phyloP scores from a whole-genome alignment of 2,888 invertebrate genomes.

The Pyrochroa serraticornis region DNA sequence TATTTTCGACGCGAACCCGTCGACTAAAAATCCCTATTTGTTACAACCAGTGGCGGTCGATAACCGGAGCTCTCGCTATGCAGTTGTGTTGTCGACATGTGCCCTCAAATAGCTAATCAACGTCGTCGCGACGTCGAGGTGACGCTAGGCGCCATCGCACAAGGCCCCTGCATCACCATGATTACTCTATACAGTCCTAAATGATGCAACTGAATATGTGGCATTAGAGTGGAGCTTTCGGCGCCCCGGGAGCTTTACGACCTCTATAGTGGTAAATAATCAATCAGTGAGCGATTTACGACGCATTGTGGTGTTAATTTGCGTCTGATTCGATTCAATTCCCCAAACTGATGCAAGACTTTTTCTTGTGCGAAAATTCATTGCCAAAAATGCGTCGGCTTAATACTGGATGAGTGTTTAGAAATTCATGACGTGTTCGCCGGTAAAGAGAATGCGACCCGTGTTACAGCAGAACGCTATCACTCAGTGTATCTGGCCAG shows the following conservation, averaged over 20 bases:
- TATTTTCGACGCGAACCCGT: not conserved
- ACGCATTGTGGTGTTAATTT: not conserved
- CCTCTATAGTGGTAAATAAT: slow-evolving; percentile 14
- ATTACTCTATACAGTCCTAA: slow-evolving; percentile 28
- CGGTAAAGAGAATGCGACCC: slow-evolving; percentile 21
- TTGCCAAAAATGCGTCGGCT: slow-evolving; percentile 17
- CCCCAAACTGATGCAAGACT: too few relatives aligned
- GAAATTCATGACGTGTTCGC: slow-evolving; percentile 22
- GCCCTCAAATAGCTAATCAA: slow-evolving; percentile 28
- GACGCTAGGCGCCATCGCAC: slow-evolving; percentile 15
- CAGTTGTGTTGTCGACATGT: slow-evolving; percentile 20
- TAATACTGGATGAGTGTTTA: slow-evolving; percentile 20
- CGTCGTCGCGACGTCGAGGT: slow-evolving; percentile 15
- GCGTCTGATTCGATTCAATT: too few relatives aligned
- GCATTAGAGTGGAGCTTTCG: slow-evolving; percentile 16
- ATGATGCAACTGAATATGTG: slow-evolving; percentile 27
- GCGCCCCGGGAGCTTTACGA: slow-evolving; percentile 3
- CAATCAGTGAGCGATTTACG: slow-evolving; percentile 10
- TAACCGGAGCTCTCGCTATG: slow-evolving; percentile 2
- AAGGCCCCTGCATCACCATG: slow-evolving; percentile 23
- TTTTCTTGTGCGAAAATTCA: slow-evolving; percentile 2
- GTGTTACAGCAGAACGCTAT: slow-evolving; percentile 16
- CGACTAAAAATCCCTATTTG: not conserved
- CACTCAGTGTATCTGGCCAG: slow-evolving; percentile 10
- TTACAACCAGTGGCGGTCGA: slow-evolving; percentile 8